A percentile compares a stretch with the other conserved stretches of the same genome.
phyloP scores from a whole-genome alignment of 2,797 vertebrate species.

The Cossypha dichroa region DNA sequence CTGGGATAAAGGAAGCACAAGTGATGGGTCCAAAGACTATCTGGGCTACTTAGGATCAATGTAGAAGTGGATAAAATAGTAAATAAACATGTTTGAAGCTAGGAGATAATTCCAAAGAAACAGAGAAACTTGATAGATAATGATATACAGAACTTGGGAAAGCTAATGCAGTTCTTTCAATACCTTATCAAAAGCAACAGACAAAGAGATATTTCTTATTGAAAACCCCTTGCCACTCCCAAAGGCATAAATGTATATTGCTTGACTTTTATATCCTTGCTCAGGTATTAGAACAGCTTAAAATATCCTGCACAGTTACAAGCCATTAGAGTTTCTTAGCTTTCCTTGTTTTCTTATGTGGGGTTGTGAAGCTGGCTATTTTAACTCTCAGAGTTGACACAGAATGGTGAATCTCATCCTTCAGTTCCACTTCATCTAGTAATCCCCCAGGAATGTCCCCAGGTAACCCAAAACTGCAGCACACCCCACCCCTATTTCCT shows the following conservation, averaged over 20 bases:
- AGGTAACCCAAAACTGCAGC: not conserved
- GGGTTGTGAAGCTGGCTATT: not conserved
- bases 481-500: not conserved
- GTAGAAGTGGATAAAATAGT: not conserved
- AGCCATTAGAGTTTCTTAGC: not conserved
- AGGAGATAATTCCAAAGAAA: not conserved
- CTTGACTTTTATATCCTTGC: not conserved
- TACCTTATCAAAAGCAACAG: not conserved
- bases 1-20: not conserved
- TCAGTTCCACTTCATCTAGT: not conserved
- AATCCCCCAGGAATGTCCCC: not conserved
- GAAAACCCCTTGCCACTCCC: not conserved
- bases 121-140: not conserved
- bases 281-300: not conserved
- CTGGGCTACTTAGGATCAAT: not conserved
- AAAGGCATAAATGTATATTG: not conserved
- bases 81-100: not conserved
- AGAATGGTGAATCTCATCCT: not conserved
- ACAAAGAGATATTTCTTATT: not conserved
- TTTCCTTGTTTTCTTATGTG: not conserved
- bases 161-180: not conserved
- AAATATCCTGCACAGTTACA: not conserved
- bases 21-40: not conserved
- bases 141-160: fast-evolving
- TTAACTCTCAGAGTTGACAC: not conserved